Conservation (phyloP, 2,113 vertebrate genomes). For the Hippocampus mohnikei region DNA sequence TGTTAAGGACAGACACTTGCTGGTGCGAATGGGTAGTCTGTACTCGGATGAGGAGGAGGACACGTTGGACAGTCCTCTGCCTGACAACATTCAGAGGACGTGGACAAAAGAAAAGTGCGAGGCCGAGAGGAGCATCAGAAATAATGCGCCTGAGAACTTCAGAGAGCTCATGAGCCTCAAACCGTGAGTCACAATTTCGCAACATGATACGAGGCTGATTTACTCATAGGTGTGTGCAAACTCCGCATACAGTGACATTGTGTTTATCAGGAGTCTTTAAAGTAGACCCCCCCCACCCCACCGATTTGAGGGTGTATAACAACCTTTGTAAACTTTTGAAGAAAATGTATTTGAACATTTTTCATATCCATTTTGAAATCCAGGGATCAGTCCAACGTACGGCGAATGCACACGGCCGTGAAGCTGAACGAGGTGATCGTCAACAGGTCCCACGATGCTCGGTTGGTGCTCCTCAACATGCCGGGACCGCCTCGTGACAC, state of each 20-base stretch:
- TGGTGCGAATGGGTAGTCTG: constrained; percentile 86
- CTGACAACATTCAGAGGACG: constrained; percentile 93
- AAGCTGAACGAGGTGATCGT: constrained; percentile 98
- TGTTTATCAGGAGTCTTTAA: no score
- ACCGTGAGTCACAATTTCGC: constrained; percentile 80
- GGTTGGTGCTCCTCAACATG: constrained; percentile 96
- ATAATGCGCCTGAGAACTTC: constrained; percentile 84
- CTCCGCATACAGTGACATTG: no score
- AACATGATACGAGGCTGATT: not conserved
- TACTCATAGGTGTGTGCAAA: no score
- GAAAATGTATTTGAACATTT: not conserved
- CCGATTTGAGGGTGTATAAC: no score
- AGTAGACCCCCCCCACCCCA: no score
- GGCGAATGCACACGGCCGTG: constrained; percentile 97
- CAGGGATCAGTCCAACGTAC: constrained; percentile 94
- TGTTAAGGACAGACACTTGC: constrained; percentile 92
- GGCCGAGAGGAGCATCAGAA: constrained; percentile 78
- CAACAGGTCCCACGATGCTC: constrained; percentile 92
- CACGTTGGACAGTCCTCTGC: constrained; percentile 70
- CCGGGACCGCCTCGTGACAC: constrained; percentile 92
- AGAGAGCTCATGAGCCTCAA: constrained; percentile 93
- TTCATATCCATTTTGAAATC: not conserved
- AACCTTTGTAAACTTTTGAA: not conserved
- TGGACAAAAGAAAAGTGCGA: constrained; percentile 90
- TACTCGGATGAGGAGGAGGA: constrained; percentile 94